A percentile compares a stretch with the other conserved stretches of the same genome.
phyloP scores from a whole-genome alignment of 92 coral and sea anemone genomes.

The Galaxea fascicularis region DNA sequence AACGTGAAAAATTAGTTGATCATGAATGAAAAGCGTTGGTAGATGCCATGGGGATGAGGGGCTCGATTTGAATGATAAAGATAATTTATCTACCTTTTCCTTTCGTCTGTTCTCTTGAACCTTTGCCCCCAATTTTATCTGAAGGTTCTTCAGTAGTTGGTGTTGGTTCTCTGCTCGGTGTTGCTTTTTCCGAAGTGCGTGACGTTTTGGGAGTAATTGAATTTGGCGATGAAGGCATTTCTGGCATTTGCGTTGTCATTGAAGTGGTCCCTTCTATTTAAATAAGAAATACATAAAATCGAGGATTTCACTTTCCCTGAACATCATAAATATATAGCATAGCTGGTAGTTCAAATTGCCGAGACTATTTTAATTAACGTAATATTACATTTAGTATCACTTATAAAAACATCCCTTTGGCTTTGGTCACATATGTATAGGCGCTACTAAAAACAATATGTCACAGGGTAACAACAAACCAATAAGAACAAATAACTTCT shows the following conservation, averaged over 20 bases:
- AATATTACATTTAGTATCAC: no score
- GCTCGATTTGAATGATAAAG: no score
- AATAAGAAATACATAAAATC: slow-evolving; percentile 5
- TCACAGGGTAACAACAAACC: no score
- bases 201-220: not conserved
- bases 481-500: not conserved
- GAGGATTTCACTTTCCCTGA: not conserved
- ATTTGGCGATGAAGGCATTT: not conserved
- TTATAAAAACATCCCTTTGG: no score
- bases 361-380: no score
- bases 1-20: no score
- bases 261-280: not conserved
- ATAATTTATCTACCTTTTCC: not conserved
- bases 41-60: no score
- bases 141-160: not conserved
- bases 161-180: not conserved
- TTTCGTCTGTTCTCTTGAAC: not conserved
- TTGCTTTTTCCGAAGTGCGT: not conserved
- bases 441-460: no score
- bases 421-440: no score
- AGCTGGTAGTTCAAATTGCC: no score
- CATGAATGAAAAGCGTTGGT: no score
- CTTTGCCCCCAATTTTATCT: not conserved
- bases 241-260: not conserved
- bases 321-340: not conserved